These are phyloP conservation scores for Festucalex cinctus DNA, from an alignment of 2,113 vertebrate species.

Conservation along the genomic window DNA sequence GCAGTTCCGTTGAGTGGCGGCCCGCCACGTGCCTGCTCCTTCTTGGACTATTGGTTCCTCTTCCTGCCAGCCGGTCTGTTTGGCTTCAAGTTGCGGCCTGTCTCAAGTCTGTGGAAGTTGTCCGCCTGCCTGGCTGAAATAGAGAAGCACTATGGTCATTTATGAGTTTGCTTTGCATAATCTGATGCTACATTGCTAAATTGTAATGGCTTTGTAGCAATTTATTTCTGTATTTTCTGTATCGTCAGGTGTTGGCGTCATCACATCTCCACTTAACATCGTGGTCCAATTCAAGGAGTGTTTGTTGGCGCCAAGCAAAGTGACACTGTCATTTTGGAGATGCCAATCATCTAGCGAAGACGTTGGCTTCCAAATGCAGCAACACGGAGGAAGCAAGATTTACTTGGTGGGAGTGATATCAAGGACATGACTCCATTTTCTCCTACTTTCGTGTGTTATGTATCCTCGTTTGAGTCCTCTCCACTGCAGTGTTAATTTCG, in stretches of 20 bases:
- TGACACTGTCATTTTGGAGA: slow-evolving; percentile 53
- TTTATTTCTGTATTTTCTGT: slow-evolving; percentile 5
- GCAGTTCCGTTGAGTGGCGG: slow-evolving; percentile 23
- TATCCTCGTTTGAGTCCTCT: too few relatives aligned
- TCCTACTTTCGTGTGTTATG: not conserved
- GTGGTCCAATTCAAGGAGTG: slow-evolving; percentile 47
- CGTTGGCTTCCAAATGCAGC: slow-evolving; percentile 50
- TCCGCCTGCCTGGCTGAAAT: slow-evolving; percentile 67
- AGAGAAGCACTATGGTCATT: slow-evolving; percentile 65
- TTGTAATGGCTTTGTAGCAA: not conserved
- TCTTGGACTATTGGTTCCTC: slow-evolving; percentile 35
- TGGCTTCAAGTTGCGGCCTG: slow-evolving; percentile 20
- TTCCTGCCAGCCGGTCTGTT: slow-evolving; percentile 26
- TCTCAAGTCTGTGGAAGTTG: slow-evolving; percentile 60
- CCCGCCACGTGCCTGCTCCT: slow-evolving; percentile 34
- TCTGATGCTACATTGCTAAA: not conserved
- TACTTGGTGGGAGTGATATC: slow-evolving; percentile 53
- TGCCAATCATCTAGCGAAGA: slow-evolving; percentile 1
- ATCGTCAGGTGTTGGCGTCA: slow-evolving; percentile 48
- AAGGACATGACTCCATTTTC: slow-evolving; percentile 1
- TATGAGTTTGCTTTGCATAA: not conserved
- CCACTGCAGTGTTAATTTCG: too few relatives aligned
- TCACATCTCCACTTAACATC: slow-evolving; percentile 57
- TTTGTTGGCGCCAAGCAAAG: slow-evolving; percentile 33
- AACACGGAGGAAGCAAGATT: slow-evolving; percentile 7